These are phyloP conservation scores for Pampus argenteus DNA, from an alignment of 2,797 vertebrate genomes.

Conservation along the genomic window DNA sequence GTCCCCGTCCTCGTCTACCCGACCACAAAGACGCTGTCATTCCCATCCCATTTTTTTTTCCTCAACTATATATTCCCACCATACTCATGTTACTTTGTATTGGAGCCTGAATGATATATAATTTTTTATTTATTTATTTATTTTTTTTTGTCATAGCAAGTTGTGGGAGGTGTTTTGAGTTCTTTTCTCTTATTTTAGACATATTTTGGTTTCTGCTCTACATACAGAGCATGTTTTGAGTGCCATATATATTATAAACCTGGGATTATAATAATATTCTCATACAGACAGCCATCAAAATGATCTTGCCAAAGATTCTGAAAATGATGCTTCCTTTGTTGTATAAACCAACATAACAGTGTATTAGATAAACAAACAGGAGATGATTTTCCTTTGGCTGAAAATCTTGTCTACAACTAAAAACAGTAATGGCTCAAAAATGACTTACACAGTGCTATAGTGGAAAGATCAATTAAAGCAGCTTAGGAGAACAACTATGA, in stretches of 20 bases:
- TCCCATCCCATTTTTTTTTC: slow-evolving; percentile 19
- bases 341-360: slow-evolving; percentile 13
- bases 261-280: not conserved
- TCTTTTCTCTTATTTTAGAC: not conserved
- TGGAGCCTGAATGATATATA: not conserved
- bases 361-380: not conserved
- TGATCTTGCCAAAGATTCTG: not conserved
- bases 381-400: too few relatives aligned
- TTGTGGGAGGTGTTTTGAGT: not conserved
- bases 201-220: slow-evolving; percentile 3
- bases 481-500: not conserved
- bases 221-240: not conserved
- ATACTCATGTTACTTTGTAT: not conserved
- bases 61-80: slow-evolving; percentile 26
- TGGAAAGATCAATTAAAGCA: not conserved
- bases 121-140: slow-evolving; percentile 1
- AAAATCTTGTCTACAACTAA: too few relatives aligned
- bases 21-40: slow-evolving; percentile 26
- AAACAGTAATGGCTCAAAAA: not conserved
- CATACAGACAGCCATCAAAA: not conserved
- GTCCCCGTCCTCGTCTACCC: slow-evolving; percentile 14
- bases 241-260: not conserved
- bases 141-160: too few relatives aligned
- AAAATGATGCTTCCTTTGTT: not conserved
- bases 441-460: not conserved